Conservation (phyloP, 2,888 invertebrate species). For the Lycaena phlaeas region DNA sequence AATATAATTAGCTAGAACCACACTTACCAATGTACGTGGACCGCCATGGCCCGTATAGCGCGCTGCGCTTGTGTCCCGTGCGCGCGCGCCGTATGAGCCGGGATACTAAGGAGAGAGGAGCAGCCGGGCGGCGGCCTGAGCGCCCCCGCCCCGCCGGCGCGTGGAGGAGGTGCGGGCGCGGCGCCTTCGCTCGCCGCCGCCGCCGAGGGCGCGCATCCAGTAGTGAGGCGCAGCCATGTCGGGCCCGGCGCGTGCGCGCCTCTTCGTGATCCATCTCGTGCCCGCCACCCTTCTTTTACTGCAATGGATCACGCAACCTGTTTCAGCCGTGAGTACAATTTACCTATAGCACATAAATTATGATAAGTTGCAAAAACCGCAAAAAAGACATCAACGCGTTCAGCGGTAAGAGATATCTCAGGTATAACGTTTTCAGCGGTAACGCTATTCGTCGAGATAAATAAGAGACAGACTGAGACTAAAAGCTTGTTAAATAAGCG, state of each 20-base stretch:
- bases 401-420: not conserved
- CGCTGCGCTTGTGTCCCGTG: slow-evolving; percentile 66
- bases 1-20: not conserved
- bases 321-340: slow-evolving; percentile 48
- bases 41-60: slow-evolving; percentile 64
- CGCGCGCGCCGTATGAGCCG: slow-evolving; percentile 69
- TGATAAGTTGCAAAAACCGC: not conserved
- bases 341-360: slow-evolving; percentile 8
- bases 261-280: slow-evolving; percentile 45
- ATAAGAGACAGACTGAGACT: too few relatives aligned
- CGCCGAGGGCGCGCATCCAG: slow-evolving; percentile 54
- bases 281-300: slow-evolving; percentile 46
- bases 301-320: slow-evolving; percentile 35
- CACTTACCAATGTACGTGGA: slow-evolving; percentile 63
- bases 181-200: slow-evolving; percentile 31
- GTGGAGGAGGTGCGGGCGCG: slow-evolving; percentile 28
- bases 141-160: slow-evolving; percentile 46
- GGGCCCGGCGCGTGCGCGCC: slow-evolving; percentile 68
- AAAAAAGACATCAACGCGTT: slow-evolving; percentile 38
- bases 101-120: slow-evolving; percentile 67
- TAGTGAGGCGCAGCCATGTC: slow-evolving; percentile 69
- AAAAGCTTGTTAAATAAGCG: too few relatives aligned
- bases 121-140: slow-evolving; percentile 42
- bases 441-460: too few relatives aligned
- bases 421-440: not conserved